phyloP scores from a whole-genome alignment of 2,797 vertebrate species.

The Psittacula derbiana region DNA sequence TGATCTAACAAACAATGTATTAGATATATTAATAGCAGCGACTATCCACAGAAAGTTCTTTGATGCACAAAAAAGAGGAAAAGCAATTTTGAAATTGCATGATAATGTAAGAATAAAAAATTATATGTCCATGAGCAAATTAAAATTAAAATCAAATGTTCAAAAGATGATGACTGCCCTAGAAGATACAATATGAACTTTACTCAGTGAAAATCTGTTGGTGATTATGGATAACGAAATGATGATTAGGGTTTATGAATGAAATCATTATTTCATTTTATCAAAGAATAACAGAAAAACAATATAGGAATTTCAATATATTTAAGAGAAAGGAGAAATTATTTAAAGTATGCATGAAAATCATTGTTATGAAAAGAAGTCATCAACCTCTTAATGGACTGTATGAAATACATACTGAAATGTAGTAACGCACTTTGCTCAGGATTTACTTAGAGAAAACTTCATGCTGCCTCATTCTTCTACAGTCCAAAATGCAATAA shows the following conservation, averaged over 20 bases:
- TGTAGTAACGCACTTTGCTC: not conserved
- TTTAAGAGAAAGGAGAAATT: slow-evolving; percentile 37
- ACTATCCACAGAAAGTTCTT: not conserved
- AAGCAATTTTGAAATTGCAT: not conserved
- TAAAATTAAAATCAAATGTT: not conserved
- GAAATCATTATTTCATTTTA: not conserved
- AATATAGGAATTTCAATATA: not conserved
- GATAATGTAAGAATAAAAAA: not conserved
- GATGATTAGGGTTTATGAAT: not conserved
- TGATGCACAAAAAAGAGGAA: not conserved
- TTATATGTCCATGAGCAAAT: not conserved
- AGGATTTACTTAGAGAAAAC: not conserved
- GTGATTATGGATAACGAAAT: not conserved
- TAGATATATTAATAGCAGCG: not conserved
- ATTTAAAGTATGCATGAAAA: not conserved
- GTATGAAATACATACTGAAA: not conserved
- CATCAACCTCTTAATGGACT: slow-evolving; percentile 18
- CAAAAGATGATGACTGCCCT: not conserved
- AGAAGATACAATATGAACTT: not conserved
- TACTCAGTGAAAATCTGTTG: not conserved
- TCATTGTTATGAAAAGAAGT: not conserved
- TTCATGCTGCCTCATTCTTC: not conserved
- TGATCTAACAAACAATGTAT: not conserved
- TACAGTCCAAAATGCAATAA: not conserved
- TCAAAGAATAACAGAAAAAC: not conserved